phyloP scores from a whole-genome alignment of 2,797 vertebrate species.

The Menidia menidia region DNA sequence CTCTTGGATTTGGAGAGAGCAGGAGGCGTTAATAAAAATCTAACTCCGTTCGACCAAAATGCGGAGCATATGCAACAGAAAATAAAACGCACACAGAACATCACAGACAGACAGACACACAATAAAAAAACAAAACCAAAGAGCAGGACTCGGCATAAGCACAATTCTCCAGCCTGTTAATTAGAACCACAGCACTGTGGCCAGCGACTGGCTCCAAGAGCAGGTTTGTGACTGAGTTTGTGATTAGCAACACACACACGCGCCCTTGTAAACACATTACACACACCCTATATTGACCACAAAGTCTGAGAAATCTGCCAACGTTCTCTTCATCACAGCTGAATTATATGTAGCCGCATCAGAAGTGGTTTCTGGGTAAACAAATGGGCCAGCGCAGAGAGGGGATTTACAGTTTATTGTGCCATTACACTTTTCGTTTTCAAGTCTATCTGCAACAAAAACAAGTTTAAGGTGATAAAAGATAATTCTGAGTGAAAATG shows the following conservation, averaged over 20 bases:
- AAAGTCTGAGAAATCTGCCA: slow-evolving; percentile 72
- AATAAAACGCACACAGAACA: slow-evolving; percentile 33
- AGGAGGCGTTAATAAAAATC: slow-evolving; percentile 67
- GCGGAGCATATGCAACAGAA: slow-evolving; percentile 49
- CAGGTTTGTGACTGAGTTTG: slow-evolving; percentile 80
- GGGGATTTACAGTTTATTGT: slow-evolving; percentile 69
- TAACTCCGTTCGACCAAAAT: slow-evolving; percentile 48
- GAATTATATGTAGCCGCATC: slow-evolving; percentile 71
- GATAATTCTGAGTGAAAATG: slow-evolving; percentile 59
- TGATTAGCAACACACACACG: slow-evolving; percentile 80
- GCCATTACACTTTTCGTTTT: slow-evolving; percentile 66
- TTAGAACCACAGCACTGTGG: slow-evolving; percentile 78
- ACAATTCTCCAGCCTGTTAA: slow-evolving; percentile 69
- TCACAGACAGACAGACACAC: slow-evolving; percentile 21
- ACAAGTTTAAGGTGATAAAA: slow-evolving; percentile 66
- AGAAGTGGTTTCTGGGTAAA: slow-evolving; percentile 79
- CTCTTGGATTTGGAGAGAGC: slow-evolving; percentile 63
- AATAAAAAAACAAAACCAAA: slow-evolving; percentile 34
- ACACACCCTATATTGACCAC: slow-evolving; percentile 77
- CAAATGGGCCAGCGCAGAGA: slow-evolving; percentile 55
- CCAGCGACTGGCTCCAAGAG: slow-evolving; percentile 70
- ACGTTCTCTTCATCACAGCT: slow-evolving; percentile 71
- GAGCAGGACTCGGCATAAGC: slow-evolving; percentile 48
- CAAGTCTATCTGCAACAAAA: slow-evolving; percentile 67
- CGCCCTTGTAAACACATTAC: slow-evolving; percentile 79